Conservation (phyloP, 1,140 invertebrate species). For the Stenopsyche tienmushanensis region DNA sequence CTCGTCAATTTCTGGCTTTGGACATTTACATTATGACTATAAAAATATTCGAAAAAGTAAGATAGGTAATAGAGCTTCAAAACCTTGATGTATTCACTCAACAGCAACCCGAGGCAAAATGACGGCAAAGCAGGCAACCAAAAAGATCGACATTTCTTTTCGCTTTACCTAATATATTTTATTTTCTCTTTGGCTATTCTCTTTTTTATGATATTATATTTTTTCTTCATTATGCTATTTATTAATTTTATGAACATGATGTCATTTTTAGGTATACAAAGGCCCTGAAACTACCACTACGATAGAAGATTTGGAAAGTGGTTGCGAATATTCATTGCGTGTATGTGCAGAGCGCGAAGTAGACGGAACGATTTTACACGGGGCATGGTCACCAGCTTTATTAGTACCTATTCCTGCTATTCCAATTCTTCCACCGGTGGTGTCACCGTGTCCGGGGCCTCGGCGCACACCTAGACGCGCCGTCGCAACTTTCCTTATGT, state of each 20-base stretch:
- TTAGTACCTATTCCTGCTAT: slow-evolving; percentile 36
- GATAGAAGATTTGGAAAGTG: slow-evolving; percentile 67
- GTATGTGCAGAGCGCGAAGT: slow-evolving; percentile 71
- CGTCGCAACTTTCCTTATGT: slow-evolving; percentile 54
- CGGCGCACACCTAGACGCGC: slow-evolving; percentile 41
- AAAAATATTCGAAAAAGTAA: no score
- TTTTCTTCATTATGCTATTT: no score
- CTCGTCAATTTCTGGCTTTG: no score
- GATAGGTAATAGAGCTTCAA: no score
- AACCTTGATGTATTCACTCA: no score
- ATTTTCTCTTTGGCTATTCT: no score
- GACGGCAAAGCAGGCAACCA: no score
- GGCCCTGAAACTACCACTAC: slow-evolving; percentile 65
- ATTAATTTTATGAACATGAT: slow-evolving; percentile 1
- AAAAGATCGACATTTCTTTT: no score
- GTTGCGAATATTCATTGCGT: slow-evolving; percentile 70
- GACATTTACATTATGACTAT: no score
- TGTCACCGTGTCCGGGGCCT: slow-evolving; percentile 40
- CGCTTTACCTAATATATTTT: no score
- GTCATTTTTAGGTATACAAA: slow-evolving; percentile 64
- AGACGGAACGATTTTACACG: slow-evolving; percentile 58
- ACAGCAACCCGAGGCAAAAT: no score
- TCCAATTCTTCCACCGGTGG: slow-evolving; percentile 37
- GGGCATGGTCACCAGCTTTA: slow-evolving; percentile 60
- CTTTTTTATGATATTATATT: no score